Conservation (phyloP, 2,888 invertebrate species). For the Lucinisca nassula region DNA sequence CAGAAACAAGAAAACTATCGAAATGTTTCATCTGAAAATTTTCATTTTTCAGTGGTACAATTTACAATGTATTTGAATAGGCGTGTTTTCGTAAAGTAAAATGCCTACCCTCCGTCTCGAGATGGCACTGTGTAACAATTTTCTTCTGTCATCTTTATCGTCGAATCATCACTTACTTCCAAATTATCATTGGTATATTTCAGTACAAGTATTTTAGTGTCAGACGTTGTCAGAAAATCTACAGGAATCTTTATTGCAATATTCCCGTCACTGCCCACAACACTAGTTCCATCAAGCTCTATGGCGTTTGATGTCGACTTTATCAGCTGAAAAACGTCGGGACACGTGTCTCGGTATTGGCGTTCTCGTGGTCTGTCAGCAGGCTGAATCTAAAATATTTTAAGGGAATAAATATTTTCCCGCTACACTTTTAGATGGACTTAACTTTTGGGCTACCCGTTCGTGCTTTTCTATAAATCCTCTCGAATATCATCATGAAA, state of each 20-base stretch:
- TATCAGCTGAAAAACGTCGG: slow-evolving; percentile 58
- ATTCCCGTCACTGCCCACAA: slow-evolving; percentile 37
- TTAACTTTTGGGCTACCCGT: too few relatives aligned
- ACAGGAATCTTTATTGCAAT: slow-evolving; percentile 67
- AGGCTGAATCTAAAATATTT: slow-evolving; percentile 58
- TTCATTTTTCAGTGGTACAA: too few relatives aligned
- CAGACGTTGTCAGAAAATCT: slow-evolving; percentile 41
- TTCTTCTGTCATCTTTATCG: slow-evolving; percentile 28
- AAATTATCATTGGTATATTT: slow-evolving; percentile 60
- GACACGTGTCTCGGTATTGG: slow-evolving; percentile 59
- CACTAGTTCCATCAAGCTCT: slow-evolving; percentile 60
- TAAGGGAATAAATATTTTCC: too few relatives aligned
- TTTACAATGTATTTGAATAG: too few relatives aligned
- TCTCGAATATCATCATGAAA: too few relatives aligned
- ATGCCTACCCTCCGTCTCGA: slow-evolving; percentile 61
- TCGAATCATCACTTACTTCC: slow-evolving; percentile 57
- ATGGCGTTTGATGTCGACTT: slow-evolving; percentile 62
- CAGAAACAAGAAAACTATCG: too few relatives aligned
- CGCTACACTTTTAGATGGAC: too few relatives aligned
- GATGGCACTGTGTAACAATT: slow-evolving; percentile 60
- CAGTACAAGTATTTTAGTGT: slow-evolving; percentile 66
- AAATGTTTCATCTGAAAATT: too few relatives aligned
- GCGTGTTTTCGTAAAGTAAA: too few relatives aligned
- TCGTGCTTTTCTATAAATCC: too few relatives aligned
- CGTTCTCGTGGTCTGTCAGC: slow-evolving; percentile 59